phyloP scores from a whole-genome alignment of 2,113 vertebrate species.

The Pterocles burchelli region DNA sequence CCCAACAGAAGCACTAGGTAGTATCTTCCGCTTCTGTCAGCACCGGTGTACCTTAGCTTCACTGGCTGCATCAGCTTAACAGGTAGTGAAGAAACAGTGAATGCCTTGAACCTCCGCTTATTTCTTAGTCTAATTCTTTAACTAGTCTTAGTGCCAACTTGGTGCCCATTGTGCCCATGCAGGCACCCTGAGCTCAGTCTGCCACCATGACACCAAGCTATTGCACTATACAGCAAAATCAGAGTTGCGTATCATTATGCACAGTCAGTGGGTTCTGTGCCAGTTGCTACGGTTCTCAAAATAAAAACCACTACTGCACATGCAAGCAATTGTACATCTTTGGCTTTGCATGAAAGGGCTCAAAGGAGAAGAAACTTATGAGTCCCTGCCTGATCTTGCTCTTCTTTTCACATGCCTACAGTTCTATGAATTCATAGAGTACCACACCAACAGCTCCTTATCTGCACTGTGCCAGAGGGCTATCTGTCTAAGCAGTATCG shows the following conservation, averaged over 20 bases:
- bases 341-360: background rate
- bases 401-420: background rate
- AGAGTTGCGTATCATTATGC: accelerated
- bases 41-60: accelerated
- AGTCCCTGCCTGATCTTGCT: background rate
- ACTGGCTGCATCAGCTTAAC: background rate
- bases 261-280: accelerated
- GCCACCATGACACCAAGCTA: accelerated
- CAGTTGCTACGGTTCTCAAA: background rate
- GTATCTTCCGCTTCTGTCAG: background rate
- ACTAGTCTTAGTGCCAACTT: background rate
- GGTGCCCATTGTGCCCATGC: accelerated
- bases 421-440: accelerated
- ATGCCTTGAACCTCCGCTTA: background rate
- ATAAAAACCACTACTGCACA: accelerated
- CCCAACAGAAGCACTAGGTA: background rate
- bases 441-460: background rate
- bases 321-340: background rate
- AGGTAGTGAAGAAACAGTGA: background rate
- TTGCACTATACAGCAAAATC: background rate
- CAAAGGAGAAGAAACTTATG: background rate
- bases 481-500: background rate
- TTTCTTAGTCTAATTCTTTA: background rate
- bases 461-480: background rate
- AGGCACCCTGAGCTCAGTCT: background rate